Conservation (phyloP, 53 echinoderm and acorn worm species). For the Astropecten irregularis region DNA sequence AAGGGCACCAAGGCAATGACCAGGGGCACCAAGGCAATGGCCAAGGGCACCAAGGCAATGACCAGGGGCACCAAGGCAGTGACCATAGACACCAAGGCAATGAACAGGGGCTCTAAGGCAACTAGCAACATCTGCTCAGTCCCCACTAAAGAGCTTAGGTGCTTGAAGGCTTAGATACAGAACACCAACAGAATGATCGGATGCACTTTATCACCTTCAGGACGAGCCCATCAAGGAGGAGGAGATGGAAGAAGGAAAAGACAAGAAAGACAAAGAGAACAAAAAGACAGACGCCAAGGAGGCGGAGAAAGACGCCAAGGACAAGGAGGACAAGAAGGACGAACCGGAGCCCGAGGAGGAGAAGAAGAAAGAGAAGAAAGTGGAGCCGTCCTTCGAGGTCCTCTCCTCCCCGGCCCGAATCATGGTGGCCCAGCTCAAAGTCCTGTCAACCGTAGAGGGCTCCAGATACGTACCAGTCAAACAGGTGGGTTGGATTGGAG, state of each 20-base stretch:
- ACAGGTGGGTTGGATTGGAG: slow-evolving; percentile 59
- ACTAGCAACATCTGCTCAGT: too few relatives aligned
- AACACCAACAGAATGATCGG: too few relatives aligned
- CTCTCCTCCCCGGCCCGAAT: slow-evolving; percentile 81
- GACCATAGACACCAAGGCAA: too few relatives aligned
- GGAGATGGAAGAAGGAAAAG: slow-evolving; percentile 38
- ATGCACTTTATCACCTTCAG: too few relatives aligned
- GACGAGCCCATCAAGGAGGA: slow-evolving; percentile 47
- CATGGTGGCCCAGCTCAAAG: slow-evolving; percentile 79
- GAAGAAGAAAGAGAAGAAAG: slow-evolving; percentile 41
- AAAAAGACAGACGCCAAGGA: slow-evolving; percentile 43
- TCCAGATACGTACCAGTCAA: slow-evolving; percentile 74
- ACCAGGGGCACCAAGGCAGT: too few relatives aligned
- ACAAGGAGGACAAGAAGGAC: slow-evolving; percentile 36
- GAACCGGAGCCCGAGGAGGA: background rate
- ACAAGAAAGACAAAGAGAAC: slow-evolving; percentile 57
- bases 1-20: too few relatives aligned
- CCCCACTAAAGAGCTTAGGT: too few relatives aligned
- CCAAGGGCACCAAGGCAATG: too few relatives aligned
- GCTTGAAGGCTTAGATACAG: too few relatives aligned
- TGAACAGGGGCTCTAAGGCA: too few relatives aligned
- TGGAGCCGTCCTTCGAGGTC: slow-evolving; percentile 76
- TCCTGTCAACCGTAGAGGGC: slow-evolving; percentile 60
- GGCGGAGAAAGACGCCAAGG: slow-evolving; percentile 17
- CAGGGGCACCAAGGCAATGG: too few relatives aligned